Conservation (phyloP, 2,888 invertebrate genomes). For the Drosophila histrio region DNA sequence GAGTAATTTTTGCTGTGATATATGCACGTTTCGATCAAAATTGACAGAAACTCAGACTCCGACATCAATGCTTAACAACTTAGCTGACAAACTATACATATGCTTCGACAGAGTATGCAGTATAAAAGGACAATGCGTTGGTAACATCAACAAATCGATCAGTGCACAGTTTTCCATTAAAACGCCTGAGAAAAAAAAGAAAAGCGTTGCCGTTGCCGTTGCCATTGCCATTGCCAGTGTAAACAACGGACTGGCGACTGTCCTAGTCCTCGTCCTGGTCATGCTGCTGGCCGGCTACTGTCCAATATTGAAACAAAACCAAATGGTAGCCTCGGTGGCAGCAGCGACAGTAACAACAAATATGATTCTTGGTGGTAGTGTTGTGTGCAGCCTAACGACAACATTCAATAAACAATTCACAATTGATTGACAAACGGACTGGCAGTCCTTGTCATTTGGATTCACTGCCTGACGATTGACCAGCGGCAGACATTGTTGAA, state of each 20-base stretch:
- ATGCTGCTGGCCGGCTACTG: constrained; percentile 30
- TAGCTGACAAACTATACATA: neutral
- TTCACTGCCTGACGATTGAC: constrained; percentile 59
- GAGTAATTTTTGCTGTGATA: neutral
- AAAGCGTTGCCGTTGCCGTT: constrained; percentile 40
- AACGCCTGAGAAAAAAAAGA: constrained; percentile 34
- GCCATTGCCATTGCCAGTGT: constrained; percentile 49
- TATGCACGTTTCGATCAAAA: neutral
- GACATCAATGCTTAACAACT: neutral
- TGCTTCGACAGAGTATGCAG: constrained; percentile 4
- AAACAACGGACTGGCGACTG: constrained; percentile 55
- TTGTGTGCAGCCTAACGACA: constrained; percentile 76
- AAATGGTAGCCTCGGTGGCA: constrained; percentile 21
- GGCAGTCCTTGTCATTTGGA: constrained; percentile 65
- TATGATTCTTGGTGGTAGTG: constrained; percentile 45
- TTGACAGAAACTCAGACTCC: neutral
- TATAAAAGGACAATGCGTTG: constrained; percentile 13
- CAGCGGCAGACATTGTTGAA: constrained; percentile 46
- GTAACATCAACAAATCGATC: constrained; percentile 63
- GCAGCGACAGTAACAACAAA: constrained; percentile 27
- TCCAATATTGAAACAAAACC: constrained; percentile 58
- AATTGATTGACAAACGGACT: constrained; percentile 80
- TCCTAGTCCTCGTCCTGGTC: constrained; percentile 2
- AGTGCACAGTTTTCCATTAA: constrained; percentile 59
- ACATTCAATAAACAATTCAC: constrained; percentile 81